Percentiles rank a stretch among this genome's conserved stretches.
Conservation (phyloP, 1,140 invertebrate species). For the Oedothorax gibbosus region DNA sequence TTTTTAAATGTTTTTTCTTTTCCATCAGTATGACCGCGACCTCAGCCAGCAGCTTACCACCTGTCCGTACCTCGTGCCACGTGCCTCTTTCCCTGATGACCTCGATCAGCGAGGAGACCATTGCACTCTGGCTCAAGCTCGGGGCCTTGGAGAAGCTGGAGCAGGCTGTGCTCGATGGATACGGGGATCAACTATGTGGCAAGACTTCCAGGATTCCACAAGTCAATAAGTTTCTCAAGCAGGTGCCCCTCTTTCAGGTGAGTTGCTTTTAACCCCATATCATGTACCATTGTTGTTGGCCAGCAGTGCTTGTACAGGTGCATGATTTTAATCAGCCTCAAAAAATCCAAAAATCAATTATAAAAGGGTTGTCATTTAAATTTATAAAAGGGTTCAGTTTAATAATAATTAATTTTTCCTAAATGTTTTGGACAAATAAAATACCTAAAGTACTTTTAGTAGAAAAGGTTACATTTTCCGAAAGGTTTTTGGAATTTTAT, state of each 20-base stretch:
- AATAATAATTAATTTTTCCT: no score
- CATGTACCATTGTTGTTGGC: background rate
- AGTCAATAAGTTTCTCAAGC: constrained; percentile 88
- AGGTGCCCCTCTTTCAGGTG: constrained; percentile 91
- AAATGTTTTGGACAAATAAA: no score
- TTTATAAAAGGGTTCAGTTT: no score
- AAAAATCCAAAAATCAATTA: no score
- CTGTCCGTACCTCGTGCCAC: constrained; percentile 53
- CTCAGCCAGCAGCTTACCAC: constrained; percentile 53
- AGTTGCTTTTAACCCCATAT: constrained; percentile 59
- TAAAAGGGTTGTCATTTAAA: no score
- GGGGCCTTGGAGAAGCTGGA: constrained; percentile 91
- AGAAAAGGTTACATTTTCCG: no score
- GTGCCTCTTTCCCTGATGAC: constrained; percentile 53
- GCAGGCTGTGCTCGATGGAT: constrained; percentile 85
- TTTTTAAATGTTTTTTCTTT: background rate
- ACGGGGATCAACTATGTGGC: constrained; percentile 82
- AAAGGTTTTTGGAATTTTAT: no score
- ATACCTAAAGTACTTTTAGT: no score
- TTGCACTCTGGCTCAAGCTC: constrained; percentile 75
- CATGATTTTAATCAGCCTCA: no score
- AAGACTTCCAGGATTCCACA: constrained; percentile 81
- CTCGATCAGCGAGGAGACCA: constrained; percentile 62
- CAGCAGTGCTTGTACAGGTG: background rate
- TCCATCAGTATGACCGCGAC: constrained; percentile 48